Base-by-base conservation (phyloP, 2,888 invertebrate genomes). In the Pollenia amentaria region DNA sequence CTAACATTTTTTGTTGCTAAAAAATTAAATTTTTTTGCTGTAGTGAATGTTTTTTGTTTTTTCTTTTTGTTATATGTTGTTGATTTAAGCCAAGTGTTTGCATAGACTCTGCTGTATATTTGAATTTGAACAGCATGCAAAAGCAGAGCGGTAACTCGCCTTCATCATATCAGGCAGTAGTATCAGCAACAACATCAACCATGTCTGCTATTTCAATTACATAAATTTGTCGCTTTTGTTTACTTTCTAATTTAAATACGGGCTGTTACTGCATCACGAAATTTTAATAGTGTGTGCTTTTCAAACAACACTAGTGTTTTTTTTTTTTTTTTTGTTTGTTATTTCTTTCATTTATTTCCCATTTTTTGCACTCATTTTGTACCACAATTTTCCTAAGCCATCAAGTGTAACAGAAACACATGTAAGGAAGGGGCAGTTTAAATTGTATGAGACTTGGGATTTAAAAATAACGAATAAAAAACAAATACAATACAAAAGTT, bases 171-270 rank as follows among this genome's bases (percentile, higher is more conserved):
- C 75, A 62, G 29, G 65, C 75, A 38, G 42, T 55, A 46, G 51
- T 55, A 53, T 46, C 67, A 48, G 57, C 83, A 75, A 44, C 18
- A 70, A 18, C 72, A 80, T 69, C 69, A 84, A 62, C 84, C 73
- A 76, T 73, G 88, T 88, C 89, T 89, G 84, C 88, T 53, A 88
- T 86, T 89, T 88, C 88, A 89, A 89, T 89, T 89, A 88, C 87
- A 88, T 89, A 88, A 88, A 88, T 87, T 88, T 88, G 84, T 87
- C 78, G 85, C 87, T 85, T 88, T 88, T 89, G 88, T 88, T 88
- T 87, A 69, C 87, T 77, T 78, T 87, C 84, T 84, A 87, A 87
- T 87, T 87, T 87, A 87, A 87, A 87, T 87, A 81, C 84, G 87
- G 87, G 87, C 87, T 87, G 80, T 84, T 87, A 84, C 87, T 78